Evolutionary conservation across 1,140 invertebrate species (phyloP), one percentile per base, ranked within the genome.

Genomic region (Nasonia giraulti): DNA sequence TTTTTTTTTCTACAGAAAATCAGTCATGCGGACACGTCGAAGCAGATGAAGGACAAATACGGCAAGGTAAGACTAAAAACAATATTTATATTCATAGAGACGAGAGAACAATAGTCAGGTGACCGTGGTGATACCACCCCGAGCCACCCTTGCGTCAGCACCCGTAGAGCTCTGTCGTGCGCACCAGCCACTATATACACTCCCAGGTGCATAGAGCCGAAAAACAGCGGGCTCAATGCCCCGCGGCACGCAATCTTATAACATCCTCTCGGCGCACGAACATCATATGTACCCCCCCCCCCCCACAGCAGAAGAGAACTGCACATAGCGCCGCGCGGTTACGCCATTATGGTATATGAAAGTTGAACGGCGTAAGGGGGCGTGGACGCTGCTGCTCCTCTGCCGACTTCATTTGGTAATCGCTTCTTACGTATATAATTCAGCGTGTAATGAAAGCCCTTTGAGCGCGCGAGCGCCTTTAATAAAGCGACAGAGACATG

Each of bases 341-440:
- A 89, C 91, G 90, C 91, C 91, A 93, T 92, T 92, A 92, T 91
- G 90, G 88, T 37, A 89, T 44, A 44, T 37, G 33, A 6, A 37
- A 92, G 90, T 92, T 91, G n/a, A 11, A n/a, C 27, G 33, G 0
- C 33, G 74, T 37, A 91, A 87, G 91, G 92, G 92, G 92, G 92
- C 92, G 92, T 92, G 90, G 87, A 91, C 91, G 89, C 88, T 91
- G 90, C 87, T 91, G 89, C 90, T 90, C 87, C 87, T 92, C 47
- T 92, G 91, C 92, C 90, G 91, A 92, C 92, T 92, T 92, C 92
- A 93, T 93, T 92, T 91, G 91, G 89, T 91, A 92, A 93, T 92
- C 88, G 89, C 82, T 89, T 89, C 87, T 88, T 86, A 87, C 87
- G 86, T 76, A 37, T 37, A 80, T 80, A 84, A 79, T 83, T 79